These are phyloP conservation scores for Ameiurus melas DNA, from an alignment of 2,113 vertebrate species.

Conservation along the genomic window DNA sequence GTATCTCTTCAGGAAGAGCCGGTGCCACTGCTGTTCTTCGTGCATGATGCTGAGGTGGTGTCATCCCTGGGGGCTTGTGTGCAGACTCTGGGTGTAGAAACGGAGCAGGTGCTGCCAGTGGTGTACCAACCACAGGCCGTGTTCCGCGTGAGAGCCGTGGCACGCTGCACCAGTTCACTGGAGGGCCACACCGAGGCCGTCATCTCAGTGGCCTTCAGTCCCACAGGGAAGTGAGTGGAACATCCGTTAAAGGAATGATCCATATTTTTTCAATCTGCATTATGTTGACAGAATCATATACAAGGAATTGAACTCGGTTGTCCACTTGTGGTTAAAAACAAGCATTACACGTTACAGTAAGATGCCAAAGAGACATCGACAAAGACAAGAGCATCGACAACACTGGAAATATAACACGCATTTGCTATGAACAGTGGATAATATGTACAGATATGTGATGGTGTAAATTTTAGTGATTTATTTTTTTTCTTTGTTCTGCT, in stretches of 20 bases:
- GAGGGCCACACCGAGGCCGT: conserved; percentile 94
- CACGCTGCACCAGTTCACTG: conserved; percentile 93
- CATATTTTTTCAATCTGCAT: background rate
- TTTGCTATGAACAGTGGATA: background rate
- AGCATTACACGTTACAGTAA: background rate
- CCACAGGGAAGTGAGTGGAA: conserved; percentile 89
- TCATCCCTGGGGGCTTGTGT: conserved; percentile 80
- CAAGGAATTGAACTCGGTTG: background rate
- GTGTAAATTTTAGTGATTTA: background rate
- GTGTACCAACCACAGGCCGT: conserved; percentile 95
- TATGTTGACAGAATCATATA: background rate
- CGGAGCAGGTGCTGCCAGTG: conserved; percentile 89
- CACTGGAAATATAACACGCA: background rate
- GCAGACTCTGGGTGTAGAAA: conserved; percentile 79
- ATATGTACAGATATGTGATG: background rate
- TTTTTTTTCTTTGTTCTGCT: background rate
- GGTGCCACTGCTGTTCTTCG: conserved; percentile 88
- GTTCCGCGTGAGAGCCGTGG: conserved; percentile 91
- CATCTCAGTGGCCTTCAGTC: conserved; percentile 95
- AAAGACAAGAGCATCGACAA: background rate
- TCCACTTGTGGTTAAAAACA: background rate
- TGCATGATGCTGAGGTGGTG: conserved; percentile 85
- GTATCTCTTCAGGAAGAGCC: conserved; percentile 81
- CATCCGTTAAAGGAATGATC: background rate
- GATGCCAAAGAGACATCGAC: background rate